Conservation (phyloP, 2,888 invertebrate genomes). For the Sialis lutaria region DNA sequence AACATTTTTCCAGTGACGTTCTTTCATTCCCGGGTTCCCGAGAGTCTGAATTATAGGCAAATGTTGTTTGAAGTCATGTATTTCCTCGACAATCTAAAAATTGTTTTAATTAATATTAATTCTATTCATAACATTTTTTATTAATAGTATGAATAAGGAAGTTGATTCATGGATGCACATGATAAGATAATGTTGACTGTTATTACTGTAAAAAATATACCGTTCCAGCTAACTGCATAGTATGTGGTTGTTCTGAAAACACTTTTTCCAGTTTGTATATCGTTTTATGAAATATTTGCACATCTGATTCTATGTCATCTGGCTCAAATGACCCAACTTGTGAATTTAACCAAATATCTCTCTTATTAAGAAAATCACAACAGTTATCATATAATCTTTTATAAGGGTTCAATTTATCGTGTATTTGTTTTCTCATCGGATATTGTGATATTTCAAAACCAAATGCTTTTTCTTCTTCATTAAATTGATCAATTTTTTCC, state of each 20-base stretch:
- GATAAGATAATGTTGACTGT: neutral
- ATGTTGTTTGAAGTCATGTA: constrained; percentile 76
- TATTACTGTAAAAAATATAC: constrained; percentile 19
- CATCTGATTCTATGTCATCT: constrained; percentile 71
- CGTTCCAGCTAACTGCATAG: constrained; percentile 50
- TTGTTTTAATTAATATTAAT: constrained; percentile 1
- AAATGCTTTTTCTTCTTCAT: constrained; percentile 78
- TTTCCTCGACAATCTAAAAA: constrained; percentile 35
- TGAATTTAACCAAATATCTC: constrained; percentile 70
- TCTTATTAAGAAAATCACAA: constrained; percentile 66
- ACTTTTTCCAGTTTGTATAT: constrained; percentile 78
- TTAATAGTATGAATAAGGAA: no score
- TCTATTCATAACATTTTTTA: neutral
- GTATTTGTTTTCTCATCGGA: constrained; percentile 60
- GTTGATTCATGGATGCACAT: neutral
- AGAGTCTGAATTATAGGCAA: constrained; percentile 85
- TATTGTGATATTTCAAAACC: constrained; percentile 81
- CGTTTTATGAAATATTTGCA: constrained; percentile 47
- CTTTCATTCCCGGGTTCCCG: constrained; percentile 88
- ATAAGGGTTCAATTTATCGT: constrained; percentile 69
- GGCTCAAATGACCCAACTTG: constrained; percentile 74
- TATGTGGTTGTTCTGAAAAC: constrained; percentile 59
- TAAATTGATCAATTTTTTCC: constrained; percentile 69
- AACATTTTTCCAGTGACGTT: constrained; percentile 84
- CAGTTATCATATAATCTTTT: constrained; percentile 81